These are phyloP conservation scores for Timandra comae DNA, from an alignment of 2,888 invertebrate species.

Conservation along the genomic window DNA sequence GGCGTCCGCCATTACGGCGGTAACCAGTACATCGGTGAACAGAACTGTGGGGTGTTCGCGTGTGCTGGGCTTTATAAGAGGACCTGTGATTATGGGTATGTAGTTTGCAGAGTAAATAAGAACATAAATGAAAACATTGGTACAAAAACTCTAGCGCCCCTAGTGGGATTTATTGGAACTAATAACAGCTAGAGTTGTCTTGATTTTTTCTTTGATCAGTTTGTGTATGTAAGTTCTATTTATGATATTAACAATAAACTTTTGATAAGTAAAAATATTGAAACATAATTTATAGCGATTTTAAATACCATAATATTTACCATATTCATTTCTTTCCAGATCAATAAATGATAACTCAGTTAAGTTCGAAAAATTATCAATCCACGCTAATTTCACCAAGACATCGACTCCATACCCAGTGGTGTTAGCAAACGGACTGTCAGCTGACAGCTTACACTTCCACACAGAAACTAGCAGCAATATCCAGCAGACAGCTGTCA, in stretches of 20 bases:
- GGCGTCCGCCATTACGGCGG: slow-evolving; percentile 33
- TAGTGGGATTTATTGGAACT: too few relatives aligned
- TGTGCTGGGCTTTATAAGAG: slow-evolving; percentile 41
- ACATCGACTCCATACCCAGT: slow-evolving; percentile 41
- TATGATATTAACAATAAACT: too few relatives aligned
- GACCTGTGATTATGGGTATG: slow-evolving; percentile 41
- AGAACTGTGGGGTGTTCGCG: slow-evolving; percentile 42
- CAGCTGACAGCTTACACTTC: slow-evolving; percentile 31
- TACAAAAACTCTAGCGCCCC: too few relatives aligned
- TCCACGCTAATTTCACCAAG: slow-evolving; percentile 41
- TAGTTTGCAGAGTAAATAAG: too few relatives aligned
- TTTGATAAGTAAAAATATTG: too few relatives aligned
- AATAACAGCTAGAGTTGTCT: too few relatives aligned
- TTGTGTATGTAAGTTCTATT: too few relatives aligned
- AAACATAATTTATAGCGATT: too few relatives aligned
- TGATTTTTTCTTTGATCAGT: too few relatives aligned
- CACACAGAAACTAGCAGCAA: slow-evolving; percentile 19
- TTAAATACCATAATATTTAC: too few relatives aligned
- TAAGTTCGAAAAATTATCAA: slow-evolving; percentile 39
- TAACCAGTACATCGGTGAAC: slow-evolving; percentile 34
- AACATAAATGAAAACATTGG: too few relatives aligned
- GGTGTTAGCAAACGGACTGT: slow-evolving; percentile 27
- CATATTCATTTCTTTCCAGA: slow-evolving; percentile 32
- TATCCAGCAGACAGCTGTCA: slow-evolving; percentile 28
- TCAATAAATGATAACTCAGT: slow-evolving; percentile 33